Conservation (phyloP, 2,888 invertebrate genomes). For the Seladonia tumulorum region DNA sequence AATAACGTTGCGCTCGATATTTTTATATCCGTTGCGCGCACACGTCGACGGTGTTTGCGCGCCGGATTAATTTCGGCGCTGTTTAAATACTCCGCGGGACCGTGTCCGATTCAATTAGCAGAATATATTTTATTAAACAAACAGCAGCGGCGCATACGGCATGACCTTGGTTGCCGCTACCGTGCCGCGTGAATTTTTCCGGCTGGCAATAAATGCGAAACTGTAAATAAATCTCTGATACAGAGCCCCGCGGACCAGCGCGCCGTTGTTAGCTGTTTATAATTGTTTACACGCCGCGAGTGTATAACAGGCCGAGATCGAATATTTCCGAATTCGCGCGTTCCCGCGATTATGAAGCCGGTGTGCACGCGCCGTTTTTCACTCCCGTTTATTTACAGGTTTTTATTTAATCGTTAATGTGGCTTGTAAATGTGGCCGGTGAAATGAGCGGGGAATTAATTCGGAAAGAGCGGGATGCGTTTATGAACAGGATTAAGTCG, state of each 20-base stretch:
- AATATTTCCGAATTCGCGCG: background rate
- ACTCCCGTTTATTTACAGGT: background rate
- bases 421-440: background rate
- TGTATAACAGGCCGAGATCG: background rate
- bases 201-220: background rate
- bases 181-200: background rate
- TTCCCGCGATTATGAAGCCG: background rate
- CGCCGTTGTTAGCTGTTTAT: conserved; percentile 1
- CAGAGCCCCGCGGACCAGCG: background rate
- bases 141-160: conserved; percentile 5
- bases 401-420: background rate
- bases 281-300: background rate
- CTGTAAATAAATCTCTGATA: conserved; percentile 4
- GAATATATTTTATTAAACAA: conserved; percentile 50
- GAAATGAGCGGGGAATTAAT: background rate
- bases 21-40: conserved; percentile 25
- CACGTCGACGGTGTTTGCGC: conserved; percentile 22
- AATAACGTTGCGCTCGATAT: conserved; percentile 25
- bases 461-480: background rate
- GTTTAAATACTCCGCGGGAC: conserved; percentile 28
- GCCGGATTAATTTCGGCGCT: conserved; percentile 46
- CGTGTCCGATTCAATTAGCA: background rate
- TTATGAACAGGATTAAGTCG: background rate
- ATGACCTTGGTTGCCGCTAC: background rate
- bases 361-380: background rate